These are phyloP conservation scores for Poecilia picta DNA, from an alignment of 2,797 vertebrate genomes.

Conservation along the genomic window DNA sequence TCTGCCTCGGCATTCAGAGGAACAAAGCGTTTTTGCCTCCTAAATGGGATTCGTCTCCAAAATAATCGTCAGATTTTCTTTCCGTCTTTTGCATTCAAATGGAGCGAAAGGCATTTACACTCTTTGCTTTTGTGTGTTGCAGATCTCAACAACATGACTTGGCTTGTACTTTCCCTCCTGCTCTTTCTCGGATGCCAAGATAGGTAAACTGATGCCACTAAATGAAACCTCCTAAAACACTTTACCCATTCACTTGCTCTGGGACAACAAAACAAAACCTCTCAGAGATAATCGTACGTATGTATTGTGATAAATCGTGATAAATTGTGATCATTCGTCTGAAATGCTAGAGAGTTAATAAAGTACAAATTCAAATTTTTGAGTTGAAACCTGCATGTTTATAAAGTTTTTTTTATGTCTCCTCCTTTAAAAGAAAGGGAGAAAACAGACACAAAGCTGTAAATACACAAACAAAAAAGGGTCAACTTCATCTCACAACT, in stretches of 20 bases:
- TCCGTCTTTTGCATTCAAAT: background rate
- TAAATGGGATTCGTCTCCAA: slow-evolving; percentile 1
- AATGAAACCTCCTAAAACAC: background rate
- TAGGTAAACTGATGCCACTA: slow-evolving; percentile 50
- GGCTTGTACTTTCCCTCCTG: slow-evolving; percentile 51
- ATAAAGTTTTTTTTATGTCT: background rate
- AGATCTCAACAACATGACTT: slow-evolving; percentile 53
- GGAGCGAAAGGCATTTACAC: background rate
- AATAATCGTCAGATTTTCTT: background rate
- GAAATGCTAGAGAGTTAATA: slow-evolving; percentile 25
- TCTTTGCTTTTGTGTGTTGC: slow-evolving; percentile 27
- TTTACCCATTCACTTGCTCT: background rate
- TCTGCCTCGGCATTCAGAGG: slow-evolving; percentile 28
- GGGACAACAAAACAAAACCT: background rate
- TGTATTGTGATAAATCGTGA: background rate
- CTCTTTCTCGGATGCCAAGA: slow-evolving; percentile 60
- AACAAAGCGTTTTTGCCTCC: slow-evolving; percentile 43
- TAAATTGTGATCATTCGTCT: slow-evolving; percentile 15
- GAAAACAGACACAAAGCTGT: background rate
- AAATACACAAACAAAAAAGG: background rate
- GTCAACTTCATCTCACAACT: slow-evolving; percentile 1
- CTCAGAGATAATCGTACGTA: too few relatives aligned
- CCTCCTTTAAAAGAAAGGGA: background rate
- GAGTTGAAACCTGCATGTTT: slow-evolving; percentile 27
- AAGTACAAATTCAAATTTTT: slow-evolving; percentile 25